Evolutionary conservation across 2,797 vertebrate genomes (phyloP).

Genomic region (Sebastes hopkinsi): DNA sequence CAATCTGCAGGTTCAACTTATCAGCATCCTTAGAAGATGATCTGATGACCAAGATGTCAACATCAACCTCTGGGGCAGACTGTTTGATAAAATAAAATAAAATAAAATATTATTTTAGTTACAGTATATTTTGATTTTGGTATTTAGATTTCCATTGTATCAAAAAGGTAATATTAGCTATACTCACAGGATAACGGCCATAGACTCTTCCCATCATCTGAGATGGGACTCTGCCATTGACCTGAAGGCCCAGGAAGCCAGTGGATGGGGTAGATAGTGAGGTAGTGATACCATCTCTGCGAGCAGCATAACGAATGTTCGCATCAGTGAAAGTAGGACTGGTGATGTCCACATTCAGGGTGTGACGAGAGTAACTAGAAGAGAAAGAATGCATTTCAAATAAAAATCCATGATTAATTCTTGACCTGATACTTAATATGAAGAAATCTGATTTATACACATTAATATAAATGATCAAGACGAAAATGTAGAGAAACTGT

Average conservation of each 20-base stretch:
- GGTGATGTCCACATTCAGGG: constrained; percentile 77
- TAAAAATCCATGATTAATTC: not conserved
- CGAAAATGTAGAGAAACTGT: not conserved
- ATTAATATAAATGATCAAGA: not conserved
- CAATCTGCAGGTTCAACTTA: constrained; percentile 76
- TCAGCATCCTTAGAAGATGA: constrained; percentile 68
- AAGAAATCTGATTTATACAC: not conserved
- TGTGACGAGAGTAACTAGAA: constrained; percentile 63
- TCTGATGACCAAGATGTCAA: constrained; percentile 83
- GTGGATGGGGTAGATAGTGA: constrained; percentile 69
- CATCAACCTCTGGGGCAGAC: constrained; percentile 83
- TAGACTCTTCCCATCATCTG: constrained; percentile 79
- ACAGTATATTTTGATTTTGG: not conserved
- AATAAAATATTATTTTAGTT: not conserved
- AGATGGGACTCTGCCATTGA: constrained; percentile 59
- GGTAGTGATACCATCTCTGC: constrained; percentile 58
- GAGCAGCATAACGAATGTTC: constrained; percentile 68
- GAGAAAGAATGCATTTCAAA: constrained; percentile 15
- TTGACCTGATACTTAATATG: not conserved
- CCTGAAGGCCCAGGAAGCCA: constrained; percentile 83
- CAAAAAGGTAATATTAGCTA: not conserved
- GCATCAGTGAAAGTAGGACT: constrained; percentile 77
- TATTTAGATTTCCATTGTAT: not conserved
- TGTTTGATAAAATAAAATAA: constrained; percentile 60
- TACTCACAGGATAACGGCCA: constrained; percentile 85